Base-by-base conservation (phyloP, 2,113 vertebrate species). In the Tupaia tana region DNA sequence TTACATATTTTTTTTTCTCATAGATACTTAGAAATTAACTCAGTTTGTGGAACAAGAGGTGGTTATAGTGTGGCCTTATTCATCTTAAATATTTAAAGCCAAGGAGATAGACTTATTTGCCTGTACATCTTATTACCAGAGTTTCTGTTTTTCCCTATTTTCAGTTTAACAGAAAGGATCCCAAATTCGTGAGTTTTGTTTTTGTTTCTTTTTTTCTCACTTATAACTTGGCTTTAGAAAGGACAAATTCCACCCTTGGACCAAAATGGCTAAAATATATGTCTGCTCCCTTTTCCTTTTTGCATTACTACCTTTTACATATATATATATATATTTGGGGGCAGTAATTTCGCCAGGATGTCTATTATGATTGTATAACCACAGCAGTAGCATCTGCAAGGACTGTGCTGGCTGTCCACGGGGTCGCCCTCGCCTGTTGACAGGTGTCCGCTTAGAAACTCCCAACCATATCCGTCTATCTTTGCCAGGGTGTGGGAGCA, bases 271-370 rank as follows among this genome's bases (percentile, higher is more conserved):
- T 64, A 22, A 71, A 73, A 64, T 2, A 8, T 0, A 0, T 9
- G 4, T 10, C 15, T 8, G 18, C 9, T 9, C 4, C 22, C 2
- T 1, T 2, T 0, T 4, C 54, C 6, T 29, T 81, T 52, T 43
- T 8, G 9, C 13, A 3, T 27, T 7, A 61, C 12, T n/a, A n/a
- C 9, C 4, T 63, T 6, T 71, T 69, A 27, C 20, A 43, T 1
- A 16, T 69, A 7, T 19, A 1, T 70, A 52, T 43, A 7, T 66
- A 22, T 64, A 6, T 54, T 64, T 27, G 3, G 13, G 13, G 24
- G 43, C 12, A 34, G 11, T 14, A 77, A 14, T 19, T 27, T 29
- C 10, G 9, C 25, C 25, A 9, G 3, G 14, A 13, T 25, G 2
- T 70, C n/a, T n/a, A n/a, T n/a, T n/a, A 31, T n/a, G 66, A 58